Evolutionary conservation across 2,888 invertebrate genomes (phyloP).

Genomic region (Melipona beecheii): DNA sequence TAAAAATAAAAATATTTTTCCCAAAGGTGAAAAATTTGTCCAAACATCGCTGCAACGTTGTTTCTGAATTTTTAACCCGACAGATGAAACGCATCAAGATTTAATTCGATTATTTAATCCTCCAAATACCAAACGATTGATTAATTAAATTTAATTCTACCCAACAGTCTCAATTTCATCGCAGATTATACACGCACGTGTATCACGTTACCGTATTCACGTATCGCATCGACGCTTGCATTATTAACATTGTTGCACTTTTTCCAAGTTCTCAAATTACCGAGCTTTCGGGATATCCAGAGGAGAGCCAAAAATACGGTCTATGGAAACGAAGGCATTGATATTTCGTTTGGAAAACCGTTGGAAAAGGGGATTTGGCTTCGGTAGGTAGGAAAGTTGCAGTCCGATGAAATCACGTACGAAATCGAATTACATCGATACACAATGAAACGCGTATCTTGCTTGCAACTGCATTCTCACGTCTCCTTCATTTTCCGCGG

Average conservation of each 20-base stretch:
- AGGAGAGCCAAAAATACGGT: too few species aligned
- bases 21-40: background rate
- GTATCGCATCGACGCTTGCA: background rate
- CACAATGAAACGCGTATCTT: constrained; percentile 21
- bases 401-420: constrained; percentile 35
- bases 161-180: background rate
- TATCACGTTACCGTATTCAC: too few species aligned
- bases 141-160: background rate
- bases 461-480: background rate
- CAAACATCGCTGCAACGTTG: background rate
- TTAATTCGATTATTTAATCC: background rate
- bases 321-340: background rate
- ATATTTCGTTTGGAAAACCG: background rate
- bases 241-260: background rate
- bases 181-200: background rate
- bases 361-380: background rate
- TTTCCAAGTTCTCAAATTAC: background rate
- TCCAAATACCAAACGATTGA: background rate
- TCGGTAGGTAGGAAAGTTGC: background rate
- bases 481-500: constrained; percentile 27
- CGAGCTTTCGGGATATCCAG: background rate
- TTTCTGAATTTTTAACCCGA: background rate
- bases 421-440: constrained; percentile 30
- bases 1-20: background rate
- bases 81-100: background rate